Base-by-base conservation (phyloP, 2,113 vertebrate genomes). In the Haemorhous mexicanus region DNA sequence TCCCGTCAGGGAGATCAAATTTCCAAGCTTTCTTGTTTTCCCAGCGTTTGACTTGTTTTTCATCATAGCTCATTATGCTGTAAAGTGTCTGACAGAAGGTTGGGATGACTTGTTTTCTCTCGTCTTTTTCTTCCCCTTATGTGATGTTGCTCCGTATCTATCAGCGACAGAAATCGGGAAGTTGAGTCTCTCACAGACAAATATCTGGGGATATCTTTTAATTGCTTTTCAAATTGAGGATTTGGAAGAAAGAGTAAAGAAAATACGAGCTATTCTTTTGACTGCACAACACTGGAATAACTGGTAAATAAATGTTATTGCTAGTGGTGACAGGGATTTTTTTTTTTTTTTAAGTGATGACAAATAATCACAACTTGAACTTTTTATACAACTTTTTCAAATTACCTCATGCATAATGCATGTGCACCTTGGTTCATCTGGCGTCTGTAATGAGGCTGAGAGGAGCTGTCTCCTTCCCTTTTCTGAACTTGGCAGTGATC, bases 141-240 rank as follows among this genome's bases (percentile, higher is more conserved):
- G 68, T 90, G 84, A 80, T 91, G 75, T 55, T 91, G 28, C 37
- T 67, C 86, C 33, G 1, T 68, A 68, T 82, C 76, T 93, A 94
- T 83, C 87, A 95, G 70, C 70, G 74, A 7, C 72, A 61, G 62
- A 93, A 92, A 92, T 76, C 63, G 24, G 72, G 69, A 94, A 92
- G 91, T 58, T 41, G 66, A 49, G 75, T 59, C 24, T 87, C 56
- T 91, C 46, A 10, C 28, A 72, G 87, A 93, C 66, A 47, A 88
- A 61, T 88, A 69, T 81, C 73, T 89, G 52, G 62, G 78, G 56
- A 79, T 87, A 89, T 83, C 52, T 96, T 85, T 94, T 93, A 91
- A 90, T 91, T 91, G 52, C 75, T 86, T 90, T 95, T 95, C 87
- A 95, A 86, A 91, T 44, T 58, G 62, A 83, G 64, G 68, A 94